A percentile compares a stretch with the other conserved stretches of the same genome.
These are phyloP conservation scores for Sapajus apella DNA, from an alignment of 2,113 vertebrate genomes.

Conservation along the genomic window DNA sequence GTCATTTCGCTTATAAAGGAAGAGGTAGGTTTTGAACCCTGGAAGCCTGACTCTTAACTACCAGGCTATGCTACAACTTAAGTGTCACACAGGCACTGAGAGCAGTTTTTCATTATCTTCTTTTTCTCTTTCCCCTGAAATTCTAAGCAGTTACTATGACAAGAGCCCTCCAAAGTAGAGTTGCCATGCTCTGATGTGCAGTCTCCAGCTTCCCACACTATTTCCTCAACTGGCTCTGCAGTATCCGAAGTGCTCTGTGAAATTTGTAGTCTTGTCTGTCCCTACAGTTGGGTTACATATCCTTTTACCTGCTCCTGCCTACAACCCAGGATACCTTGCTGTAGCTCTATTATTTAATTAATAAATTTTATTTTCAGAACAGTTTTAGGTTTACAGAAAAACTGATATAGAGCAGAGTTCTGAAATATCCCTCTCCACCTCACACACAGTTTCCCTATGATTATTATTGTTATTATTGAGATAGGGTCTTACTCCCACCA, in stretches of 20 bases:
- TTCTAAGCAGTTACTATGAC: neutral
- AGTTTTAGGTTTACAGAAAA: too few species aligned
- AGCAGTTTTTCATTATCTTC: neutral
- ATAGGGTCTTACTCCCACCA: neutral
- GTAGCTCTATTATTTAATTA: neutral
- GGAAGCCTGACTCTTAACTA: neutral
- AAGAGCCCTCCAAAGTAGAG: neutral
- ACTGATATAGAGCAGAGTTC: too few species aligned
- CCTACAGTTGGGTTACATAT: neutral
- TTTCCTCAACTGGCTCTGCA: neutral
- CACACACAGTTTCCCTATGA: neutral
- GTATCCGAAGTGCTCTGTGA: neutral
- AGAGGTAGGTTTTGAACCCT: neutral
- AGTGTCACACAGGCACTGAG: neutral
- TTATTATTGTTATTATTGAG: neutral
- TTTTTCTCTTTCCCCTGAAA: constrained; percentile 9
- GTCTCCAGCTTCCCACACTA: neutral
- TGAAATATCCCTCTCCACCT: too few species aligned
- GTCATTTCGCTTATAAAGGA: neutral
- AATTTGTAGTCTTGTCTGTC: neutral
- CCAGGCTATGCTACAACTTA: neutral
- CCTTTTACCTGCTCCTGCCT: neutral
- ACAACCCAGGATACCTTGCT: neutral
- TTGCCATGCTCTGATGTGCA: neutral
- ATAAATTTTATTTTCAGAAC: neutral